Conservation (phyloP, 1,140 invertebrate genomes). For the Hyles euphorbiae region DNA sequence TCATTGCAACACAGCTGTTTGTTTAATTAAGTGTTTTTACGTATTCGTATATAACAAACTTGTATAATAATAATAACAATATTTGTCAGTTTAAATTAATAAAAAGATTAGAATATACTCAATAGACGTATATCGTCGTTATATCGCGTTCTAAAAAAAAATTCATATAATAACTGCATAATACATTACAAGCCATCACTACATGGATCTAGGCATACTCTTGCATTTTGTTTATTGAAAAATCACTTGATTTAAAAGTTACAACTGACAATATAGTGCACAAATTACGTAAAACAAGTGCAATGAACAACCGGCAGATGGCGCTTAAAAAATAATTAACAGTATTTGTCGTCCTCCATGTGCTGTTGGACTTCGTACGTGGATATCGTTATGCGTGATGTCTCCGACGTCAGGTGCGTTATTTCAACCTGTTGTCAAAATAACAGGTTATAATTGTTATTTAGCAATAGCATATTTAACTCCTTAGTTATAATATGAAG, state of each 20-base stretch:
- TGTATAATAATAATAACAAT: too few relatives aligned
- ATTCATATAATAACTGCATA: too few relatives aligned
- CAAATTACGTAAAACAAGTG: neutral
- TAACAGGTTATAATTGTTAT: constrained; percentile 6
- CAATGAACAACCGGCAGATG: constrained; percentile 8
- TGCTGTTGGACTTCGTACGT: constrained; percentile 54
- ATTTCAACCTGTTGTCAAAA: constrained; percentile 51
- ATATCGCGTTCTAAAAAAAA: too few relatives aligned
- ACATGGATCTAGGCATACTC: too few relatives aligned
- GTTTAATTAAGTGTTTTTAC: neutral
- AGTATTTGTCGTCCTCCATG: constrained; percentile 42
- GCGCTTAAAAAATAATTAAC: constrained; percentile 20
- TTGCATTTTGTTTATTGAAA: too few relatives aligned
- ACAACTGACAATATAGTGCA: neutral
- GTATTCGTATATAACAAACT: neutral
- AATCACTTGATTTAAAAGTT: too few relatives aligned
- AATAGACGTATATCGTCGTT: too few relatives aligned
- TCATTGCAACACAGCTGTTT: constrained; percentile 1
- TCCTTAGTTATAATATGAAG: too few relatives aligned
- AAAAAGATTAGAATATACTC: too few relatives aligned
- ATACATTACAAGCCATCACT: too few relatives aligned
- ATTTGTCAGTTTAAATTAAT: too few relatives aligned
- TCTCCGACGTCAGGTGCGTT: constrained; percentile 53
- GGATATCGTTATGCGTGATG: constrained; percentile 49
- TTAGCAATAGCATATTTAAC: neutral